Conservation (phyloP, 2,888 invertebrate genomes). For the Dione juno region DNA sequence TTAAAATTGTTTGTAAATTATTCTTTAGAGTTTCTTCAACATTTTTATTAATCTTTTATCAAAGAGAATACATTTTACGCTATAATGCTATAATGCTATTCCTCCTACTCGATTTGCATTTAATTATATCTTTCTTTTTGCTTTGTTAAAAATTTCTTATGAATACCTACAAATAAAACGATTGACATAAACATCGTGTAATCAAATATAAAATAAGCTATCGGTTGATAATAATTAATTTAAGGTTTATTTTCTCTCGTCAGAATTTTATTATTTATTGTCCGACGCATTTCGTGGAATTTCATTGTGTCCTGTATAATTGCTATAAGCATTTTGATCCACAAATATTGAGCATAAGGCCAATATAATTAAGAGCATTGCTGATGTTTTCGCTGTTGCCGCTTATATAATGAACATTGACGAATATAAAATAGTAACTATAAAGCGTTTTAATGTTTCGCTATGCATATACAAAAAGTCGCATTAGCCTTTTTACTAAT, state of each 20-base stretch:
- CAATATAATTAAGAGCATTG: conserved; percentile 35
- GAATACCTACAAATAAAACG: too few species aligned
- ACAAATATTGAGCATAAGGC: conserved; percentile 14
- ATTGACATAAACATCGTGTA: too few species aligned
- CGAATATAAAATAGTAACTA: conserved; percentile 21
- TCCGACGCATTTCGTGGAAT: too few species aligned
- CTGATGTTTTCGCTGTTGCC: conserved; percentile 41
- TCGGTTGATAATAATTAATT: too few species aligned
- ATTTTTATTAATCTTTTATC: background rate
- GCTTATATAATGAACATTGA: conserved; percentile 10
- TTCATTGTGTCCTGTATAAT: background rate
- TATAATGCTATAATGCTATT: background rate
- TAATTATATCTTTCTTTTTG: too few species aligned
- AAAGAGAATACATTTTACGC: background rate
- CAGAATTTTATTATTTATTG: too few species aligned
- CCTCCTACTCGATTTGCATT: background rate
- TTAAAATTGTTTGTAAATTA: background rate
- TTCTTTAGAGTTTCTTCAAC: background rate
- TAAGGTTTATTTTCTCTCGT: too few species aligned
- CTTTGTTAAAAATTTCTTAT: too few species aligned
- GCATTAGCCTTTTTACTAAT: conserved; percentile 28
- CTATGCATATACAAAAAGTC: conserved; percentile 36
- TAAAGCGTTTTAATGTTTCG: conserved; percentile 27
- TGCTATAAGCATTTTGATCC: conserved; percentile 15
- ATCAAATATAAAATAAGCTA: too few species aligned